phyloP scores from a whole-genome alignment of 2,113 vertebrate genomes.

The Clarias gariepinus region DNA sequence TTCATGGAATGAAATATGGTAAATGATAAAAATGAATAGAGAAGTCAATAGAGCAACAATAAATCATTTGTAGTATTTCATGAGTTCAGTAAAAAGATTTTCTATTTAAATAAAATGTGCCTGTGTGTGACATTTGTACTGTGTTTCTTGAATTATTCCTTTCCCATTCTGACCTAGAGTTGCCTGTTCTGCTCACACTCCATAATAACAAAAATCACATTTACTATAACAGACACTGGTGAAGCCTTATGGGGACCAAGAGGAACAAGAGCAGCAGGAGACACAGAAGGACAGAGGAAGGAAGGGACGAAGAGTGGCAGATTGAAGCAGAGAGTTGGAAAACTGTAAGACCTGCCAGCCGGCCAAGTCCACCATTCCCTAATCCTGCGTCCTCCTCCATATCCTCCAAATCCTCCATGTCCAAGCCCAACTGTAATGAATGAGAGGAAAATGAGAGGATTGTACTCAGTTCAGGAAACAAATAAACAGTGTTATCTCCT shows the following conservation, averaged over 20 bases:
- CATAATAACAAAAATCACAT: slow-evolving; percentile 3
- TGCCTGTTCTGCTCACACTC: neutral
- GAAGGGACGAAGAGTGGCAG: neutral
- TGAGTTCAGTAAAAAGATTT: neutral
- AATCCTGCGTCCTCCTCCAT: slow-evolving; percentile 96
- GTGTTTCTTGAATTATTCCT: too few species aligned
- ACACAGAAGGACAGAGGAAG: neutral
- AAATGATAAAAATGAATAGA: neutral
- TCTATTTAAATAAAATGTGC: neutral
- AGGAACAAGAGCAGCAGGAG: slow-evolving; percentile 14
- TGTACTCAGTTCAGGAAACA: neutral
- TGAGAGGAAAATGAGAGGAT: neutral
- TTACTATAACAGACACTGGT: slow-evolving; percentile 8
- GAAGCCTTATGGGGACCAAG: slow-evolving; percentile 17
- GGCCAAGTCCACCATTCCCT: slow-evolving; percentile 92
- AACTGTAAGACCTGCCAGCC: slow-evolving; percentile 85
- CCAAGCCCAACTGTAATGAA: slow-evolving; percentile 82
- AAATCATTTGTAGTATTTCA: neutral
- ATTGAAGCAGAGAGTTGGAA: neutral
- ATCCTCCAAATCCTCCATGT: slow-evolving; percentile 97
- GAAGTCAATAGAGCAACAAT: neutral
- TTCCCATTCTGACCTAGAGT: neutral
- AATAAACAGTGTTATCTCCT: neutral
- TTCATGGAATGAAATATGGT: too few species aligned
- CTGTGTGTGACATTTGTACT: neutral